Evolutionary conservation across 2,113 vertebrate species (phyloP), one percentile per base, ranked within the genome.

Genomic region (Quiscalus mexicanus): DNA sequence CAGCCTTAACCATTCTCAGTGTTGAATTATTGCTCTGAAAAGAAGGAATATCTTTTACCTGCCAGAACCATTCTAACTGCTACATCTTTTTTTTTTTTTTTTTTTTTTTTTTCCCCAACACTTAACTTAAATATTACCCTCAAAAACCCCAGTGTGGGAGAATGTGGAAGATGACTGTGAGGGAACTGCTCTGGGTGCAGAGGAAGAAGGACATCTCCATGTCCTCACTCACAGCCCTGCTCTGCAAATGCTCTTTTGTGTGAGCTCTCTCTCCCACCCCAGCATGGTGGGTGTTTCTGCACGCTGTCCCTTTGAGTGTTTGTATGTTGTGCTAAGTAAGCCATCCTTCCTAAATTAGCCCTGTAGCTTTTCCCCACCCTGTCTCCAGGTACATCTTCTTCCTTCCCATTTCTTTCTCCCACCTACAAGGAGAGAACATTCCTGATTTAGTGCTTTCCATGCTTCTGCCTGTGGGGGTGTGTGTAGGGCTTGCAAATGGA

Each of bases 301-400:
- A 47, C 79, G 55, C 59, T 85, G 78, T 93, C 89, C 78, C 71
- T 90, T 27, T 75, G 80, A 96, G 84, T 89, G 89, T 89, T 90
- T 89, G 39, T 37, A 8, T 44, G 55, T 75, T 81, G 47, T 81
- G 76, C 77, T 95, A 97, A 92, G 80, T 95, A 92, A 92, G 69
- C 62, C 78, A 62, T 59, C 89, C 39, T 93, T 95, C 94, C 71
- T 63, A 85, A 97, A 93, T 96, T 95, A 96, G 78, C 82, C 87
- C 63, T 35, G 74, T 69, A 83, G 89, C 67, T 85, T 87, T 90
- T 89, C 74, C 55, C 70, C 67, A 87, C 70, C 49, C 88, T 78
- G 31, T 95, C 89, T 95, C 91, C 94, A 96, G 96, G 95, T 96
- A 95, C 87, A 96, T 89, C 87, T 37, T 94, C 94, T 96, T 65